Evolutionary conservation across 2,113 vertebrate genomes (phyloP).

Genomic region (Chiloscyllium plagiosum): DNA sequence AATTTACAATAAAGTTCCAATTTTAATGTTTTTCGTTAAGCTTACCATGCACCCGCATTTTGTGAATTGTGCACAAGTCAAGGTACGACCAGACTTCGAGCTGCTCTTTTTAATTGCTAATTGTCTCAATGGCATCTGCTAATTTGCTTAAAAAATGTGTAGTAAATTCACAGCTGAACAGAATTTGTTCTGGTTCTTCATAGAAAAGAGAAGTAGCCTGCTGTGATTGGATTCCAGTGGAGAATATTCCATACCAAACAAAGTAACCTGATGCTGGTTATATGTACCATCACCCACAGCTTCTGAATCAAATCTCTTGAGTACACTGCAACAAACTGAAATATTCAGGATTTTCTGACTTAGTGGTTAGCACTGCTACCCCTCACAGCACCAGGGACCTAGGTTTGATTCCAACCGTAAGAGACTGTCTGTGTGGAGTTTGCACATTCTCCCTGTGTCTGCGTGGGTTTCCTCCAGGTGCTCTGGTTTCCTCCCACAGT

Average conservation of each 20-base stretch:
- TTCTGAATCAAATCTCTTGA: neutral
- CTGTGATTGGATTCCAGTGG: neutral
- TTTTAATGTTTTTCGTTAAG: neutral
- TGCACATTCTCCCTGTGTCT: too few species aligned
- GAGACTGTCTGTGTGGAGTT: too few species aligned
- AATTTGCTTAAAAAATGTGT: neutral
- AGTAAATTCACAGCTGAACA: neutral
- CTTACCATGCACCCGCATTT: too few species aligned
- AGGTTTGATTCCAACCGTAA: too few species aligned
- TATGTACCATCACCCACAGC: too few species aligned
- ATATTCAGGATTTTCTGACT: neutral
- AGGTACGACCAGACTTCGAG: neutral
- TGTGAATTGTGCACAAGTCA: neutral
- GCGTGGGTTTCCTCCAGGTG: too few species aligned
- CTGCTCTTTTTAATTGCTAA: neutral
- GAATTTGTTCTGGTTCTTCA: conserved; percentile 7
- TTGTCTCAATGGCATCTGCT: neutral
- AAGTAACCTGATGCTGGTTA: neutral
- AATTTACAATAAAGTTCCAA: neutral
- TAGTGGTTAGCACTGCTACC: too few species aligned
- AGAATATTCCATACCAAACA: neutral
- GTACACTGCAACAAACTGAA: neutral
- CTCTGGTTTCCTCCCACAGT: too few species aligned
- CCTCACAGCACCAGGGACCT: too few species aligned
- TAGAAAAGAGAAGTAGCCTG: neutral